phyloP scores from a whole-genome alignment of 2,888 invertebrate genomes.

The Rhyacophila evoluta region DNA sequence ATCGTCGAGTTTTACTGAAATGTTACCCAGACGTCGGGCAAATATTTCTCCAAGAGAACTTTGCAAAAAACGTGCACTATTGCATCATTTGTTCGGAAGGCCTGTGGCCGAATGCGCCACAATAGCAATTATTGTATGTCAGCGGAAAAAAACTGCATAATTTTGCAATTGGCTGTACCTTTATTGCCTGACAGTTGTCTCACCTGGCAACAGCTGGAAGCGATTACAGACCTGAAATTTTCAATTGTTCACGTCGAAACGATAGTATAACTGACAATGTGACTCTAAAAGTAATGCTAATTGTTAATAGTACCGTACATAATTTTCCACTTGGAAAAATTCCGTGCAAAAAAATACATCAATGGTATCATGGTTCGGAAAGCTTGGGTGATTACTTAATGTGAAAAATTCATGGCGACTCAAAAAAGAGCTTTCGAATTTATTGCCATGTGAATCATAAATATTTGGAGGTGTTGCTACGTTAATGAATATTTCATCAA shows the following conservation, averaged over 20 bases:
- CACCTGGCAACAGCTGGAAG: neutral
- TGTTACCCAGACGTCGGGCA: too few species aligned
- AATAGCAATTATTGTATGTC: neutral
- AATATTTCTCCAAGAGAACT: too few species aligned
- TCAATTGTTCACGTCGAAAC: slow-evolving; percentile 7
- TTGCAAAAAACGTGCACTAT: neutral
- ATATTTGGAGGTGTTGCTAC: too few species aligned
- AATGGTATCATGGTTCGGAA: too few species aligned
- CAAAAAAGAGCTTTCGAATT: too few species aligned
- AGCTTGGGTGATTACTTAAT: too few species aligned
- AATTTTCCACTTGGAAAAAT: neutral
- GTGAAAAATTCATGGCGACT: too few species aligned
- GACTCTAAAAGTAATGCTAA: neutral
- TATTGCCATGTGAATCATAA: too few species aligned
- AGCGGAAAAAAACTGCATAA: slow-evolving; percentile 19
- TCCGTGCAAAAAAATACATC: neutral
- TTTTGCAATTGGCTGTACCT: neutral
- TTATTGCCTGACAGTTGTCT: neutral
- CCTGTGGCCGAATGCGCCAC: neutral
- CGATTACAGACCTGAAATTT: slow-evolving; percentile 9
- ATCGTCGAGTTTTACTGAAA: too few species aligned
- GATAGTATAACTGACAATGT: neutral
- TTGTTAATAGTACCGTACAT: neutral
- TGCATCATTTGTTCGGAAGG: neutral
- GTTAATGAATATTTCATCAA: too few species aligned